phyloP scores from a whole-genome alignment of 2,113 vertebrate genomes.

The Carassius carassius region DNA sequence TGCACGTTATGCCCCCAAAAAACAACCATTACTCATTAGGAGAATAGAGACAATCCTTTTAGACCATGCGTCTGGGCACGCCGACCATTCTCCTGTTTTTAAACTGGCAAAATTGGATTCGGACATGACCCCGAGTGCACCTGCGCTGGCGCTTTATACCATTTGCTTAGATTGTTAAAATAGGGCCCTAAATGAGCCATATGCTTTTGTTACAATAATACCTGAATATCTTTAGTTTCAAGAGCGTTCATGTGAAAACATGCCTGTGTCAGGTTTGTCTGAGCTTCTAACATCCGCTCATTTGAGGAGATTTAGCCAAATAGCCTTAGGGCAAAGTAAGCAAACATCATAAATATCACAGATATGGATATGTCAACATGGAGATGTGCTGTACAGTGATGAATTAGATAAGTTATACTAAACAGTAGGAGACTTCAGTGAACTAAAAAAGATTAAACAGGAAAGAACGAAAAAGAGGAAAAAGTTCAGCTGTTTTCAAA shows the following conservation, averaged over 20 bases:
- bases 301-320: background rate
- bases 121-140: too few relatives aligned
- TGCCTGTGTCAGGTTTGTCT: background rate
- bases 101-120: too few relatives aligned
- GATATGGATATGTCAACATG: slow-evolving; percentile 18
- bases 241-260: background rate
- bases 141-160: too few relatives aligned
- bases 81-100: too few relatives aligned
- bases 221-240: background rate
- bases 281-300: background rate
- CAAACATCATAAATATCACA: background rate
- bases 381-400: background rate
- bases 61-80: too few relatives aligned
- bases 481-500: slow-evolving; percentile 46
- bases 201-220: background rate
- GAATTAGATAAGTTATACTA: background rate
- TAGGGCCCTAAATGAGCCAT: slow-evolving; percentile 5
- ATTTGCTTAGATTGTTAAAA: too few relatives aligned
- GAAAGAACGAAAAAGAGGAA: slow-evolving; percentile 29
- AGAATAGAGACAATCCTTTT: too few relatives aligned
- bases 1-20: too few relatives aligned
- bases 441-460: background rate
- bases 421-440: slow-evolving; percentile 11
- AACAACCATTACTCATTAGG: too few relatives aligned
- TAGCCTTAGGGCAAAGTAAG: background rate